phyloP scores from a whole-genome alignment of 2,797 vertebrate species.

The Oryzias dopingdopingensis region DNA sequence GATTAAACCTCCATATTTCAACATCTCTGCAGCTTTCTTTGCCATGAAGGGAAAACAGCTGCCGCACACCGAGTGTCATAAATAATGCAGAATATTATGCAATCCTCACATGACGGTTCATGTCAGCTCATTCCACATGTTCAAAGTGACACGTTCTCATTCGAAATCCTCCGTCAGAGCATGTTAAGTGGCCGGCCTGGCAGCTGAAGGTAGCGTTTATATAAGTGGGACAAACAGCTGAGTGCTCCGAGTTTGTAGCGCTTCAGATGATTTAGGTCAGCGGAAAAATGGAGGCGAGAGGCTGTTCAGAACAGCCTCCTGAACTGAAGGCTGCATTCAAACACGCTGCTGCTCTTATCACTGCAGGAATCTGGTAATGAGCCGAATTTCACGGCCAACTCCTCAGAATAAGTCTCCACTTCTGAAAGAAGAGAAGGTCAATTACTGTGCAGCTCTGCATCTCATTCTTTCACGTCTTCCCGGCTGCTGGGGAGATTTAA shows the following conservation, averaged over 20 bases:
- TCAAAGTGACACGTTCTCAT: conserved; percentile 2
- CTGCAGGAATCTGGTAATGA: conserved; percentile 33
- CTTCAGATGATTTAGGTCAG: conserved; percentile 15
- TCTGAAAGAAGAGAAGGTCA: conserved; percentile 20
- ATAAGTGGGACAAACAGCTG: conserved; percentile 11
- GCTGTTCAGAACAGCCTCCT: conserved; percentile 5
- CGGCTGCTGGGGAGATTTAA: conserved; percentile 9
- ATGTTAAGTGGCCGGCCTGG: neutral
- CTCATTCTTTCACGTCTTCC: conserved; percentile 21
- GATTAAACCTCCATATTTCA: conserved; percentile 32
- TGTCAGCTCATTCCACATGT: conserved; percentile 24
- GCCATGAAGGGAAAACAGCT: conserved; percentile 18
- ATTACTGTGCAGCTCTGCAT: conserved; percentile 15
- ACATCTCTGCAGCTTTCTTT: conserved; percentile 7
- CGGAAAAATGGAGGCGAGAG: neutral
- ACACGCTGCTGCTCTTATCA: neutral
- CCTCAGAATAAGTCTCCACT: conserved; percentile 13
- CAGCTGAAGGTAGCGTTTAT: conserved; percentile 17
- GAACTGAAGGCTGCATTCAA: conserved; percentile 3
- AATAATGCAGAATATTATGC: conserved; percentile 43
- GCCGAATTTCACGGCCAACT: conserved; percentile 23
- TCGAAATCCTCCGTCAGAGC: too few species aligned
- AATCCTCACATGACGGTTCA: conserved; percentile 18
- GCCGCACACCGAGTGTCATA: conserved; percentile 32
- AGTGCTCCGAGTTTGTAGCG: neutral